These are phyloP conservation scores for Pelecanus crispus DNA, from an alignment of 2,113 vertebrate genomes.

Conservation along the genomic window DNA sequence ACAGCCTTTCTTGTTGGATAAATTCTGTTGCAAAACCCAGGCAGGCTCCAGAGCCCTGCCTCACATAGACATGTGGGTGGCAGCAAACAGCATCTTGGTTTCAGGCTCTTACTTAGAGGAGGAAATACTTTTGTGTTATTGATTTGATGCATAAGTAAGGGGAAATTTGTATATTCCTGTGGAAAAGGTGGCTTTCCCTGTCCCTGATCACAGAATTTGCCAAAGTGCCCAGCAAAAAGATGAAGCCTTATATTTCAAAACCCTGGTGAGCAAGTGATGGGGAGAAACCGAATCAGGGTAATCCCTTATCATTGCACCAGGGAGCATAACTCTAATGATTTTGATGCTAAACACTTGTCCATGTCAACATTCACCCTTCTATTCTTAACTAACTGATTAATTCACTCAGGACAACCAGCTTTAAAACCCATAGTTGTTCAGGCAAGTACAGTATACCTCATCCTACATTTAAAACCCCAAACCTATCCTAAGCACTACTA, in stretches of 20 bases:
- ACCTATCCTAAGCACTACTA: background rate
- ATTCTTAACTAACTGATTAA: background rate
- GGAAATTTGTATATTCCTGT: fast-evolving
- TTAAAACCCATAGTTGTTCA: background rate
- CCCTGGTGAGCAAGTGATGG: background rate
- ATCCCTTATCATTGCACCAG: conserved; percentile 20
- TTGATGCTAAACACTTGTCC: background rate
- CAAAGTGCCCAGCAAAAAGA: background rate
- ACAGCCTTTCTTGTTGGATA: background rate
- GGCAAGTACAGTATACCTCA: background rate
- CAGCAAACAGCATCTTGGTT: background rate
- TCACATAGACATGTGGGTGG: fast-evolving
- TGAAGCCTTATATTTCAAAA: background rate
- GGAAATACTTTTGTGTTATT: background rate
- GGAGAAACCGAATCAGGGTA: background rate
- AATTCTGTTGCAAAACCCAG: background rate
- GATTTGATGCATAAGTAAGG: background rate
- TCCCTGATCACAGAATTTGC: background rate
- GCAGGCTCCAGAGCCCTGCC: background rate
- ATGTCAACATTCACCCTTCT: background rate
- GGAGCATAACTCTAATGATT: background rate
- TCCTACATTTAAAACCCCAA: background rate
- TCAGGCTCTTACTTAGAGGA: background rate
- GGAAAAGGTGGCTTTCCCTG: background rate
- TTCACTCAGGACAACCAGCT: background rate